phyloP scores from a whole-genome alignment of 2,888 invertebrate species.

The Eurytoma adleriae region DNA sequence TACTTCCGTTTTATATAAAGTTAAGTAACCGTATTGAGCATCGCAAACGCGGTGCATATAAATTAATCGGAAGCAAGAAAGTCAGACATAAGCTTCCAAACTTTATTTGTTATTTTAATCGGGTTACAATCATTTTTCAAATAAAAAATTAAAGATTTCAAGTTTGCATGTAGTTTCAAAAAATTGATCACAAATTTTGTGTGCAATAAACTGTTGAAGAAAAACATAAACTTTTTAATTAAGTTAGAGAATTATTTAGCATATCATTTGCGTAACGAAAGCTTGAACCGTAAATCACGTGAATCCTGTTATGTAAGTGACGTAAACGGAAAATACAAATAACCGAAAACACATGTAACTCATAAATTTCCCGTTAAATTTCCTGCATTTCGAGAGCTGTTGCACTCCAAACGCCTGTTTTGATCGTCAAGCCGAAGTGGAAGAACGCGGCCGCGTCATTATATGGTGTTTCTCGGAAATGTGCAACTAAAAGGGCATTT shows the following conservation, averaged over 20 bases:
- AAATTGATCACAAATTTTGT: neutral
- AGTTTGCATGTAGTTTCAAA: neutral
- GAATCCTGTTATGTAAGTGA: constrained; percentile 21
- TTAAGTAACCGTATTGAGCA: too few species aligned
- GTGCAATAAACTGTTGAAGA: constrained; percentile 4
- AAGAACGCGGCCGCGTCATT: neutral
- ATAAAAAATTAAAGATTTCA: neutral
- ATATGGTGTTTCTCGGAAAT: neutral
- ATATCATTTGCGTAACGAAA: constrained; percentile 15
- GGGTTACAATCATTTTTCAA: neutral
- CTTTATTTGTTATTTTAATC: neutral
- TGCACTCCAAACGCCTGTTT: neutral
- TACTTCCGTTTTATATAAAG: too few species aligned
- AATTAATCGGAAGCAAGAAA: neutral
- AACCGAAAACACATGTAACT: neutral
- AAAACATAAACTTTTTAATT: constrained; percentile 11
- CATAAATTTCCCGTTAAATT: neutral
- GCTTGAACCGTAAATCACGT: constrained; percentile 1
- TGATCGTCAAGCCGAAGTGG: neutral
- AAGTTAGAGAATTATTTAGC: constrained; percentile 15
- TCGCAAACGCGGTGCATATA: neutral
- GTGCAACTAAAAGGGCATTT: neutral
- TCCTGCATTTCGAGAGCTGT: neutral
- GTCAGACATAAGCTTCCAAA: neutral
- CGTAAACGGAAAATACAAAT: constrained; percentile 11